phyloP scores from a whole-genome alignment of 2,113 vertebrate species.

The Bufo bufo region DNA sequence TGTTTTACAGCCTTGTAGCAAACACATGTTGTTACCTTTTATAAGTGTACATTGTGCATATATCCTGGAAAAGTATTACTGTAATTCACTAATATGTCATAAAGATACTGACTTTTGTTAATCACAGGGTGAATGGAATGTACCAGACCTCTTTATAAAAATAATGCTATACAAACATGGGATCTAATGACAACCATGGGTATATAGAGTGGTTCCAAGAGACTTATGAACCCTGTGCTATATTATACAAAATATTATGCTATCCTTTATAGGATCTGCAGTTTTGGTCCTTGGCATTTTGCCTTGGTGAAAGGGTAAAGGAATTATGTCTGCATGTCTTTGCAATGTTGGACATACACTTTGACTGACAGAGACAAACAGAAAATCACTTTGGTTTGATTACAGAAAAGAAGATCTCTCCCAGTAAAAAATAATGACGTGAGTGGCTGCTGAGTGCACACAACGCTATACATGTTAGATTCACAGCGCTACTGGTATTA shows the following conservation, averaged over 20 bases:
- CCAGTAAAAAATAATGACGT: neutral
- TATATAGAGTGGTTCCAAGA: neutral
- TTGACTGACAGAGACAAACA: conserved; percentile 2
- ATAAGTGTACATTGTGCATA: neutral
- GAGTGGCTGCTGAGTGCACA: conserved; percentile 10
- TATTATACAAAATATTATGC: conserved; percentile 1
- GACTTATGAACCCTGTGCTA: neutral
- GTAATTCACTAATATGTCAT: neutral
- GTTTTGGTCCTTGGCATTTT: conserved; percentile 52
- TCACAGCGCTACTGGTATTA: conserved; percentile 38
- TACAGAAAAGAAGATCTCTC: conserved; percentile 36
- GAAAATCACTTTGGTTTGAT: conserved; percentile 51
- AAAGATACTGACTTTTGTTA: neutral
- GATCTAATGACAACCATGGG: neutral
- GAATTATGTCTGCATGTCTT: neutral
- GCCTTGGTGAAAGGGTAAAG: neutral
- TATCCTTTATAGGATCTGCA: conserved; percentile 11
- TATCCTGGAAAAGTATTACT: neutral
- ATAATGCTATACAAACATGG: neutral
- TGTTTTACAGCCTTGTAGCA: neutral
- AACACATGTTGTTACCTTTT: neutral
- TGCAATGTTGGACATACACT: conserved; percentile 10
- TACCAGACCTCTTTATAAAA: conserved; percentile 4
- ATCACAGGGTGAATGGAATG: neutral
- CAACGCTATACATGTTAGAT: neutral